phyloP scores from a whole-genome alignment of 1,140 invertebrate genomes.

The Pogonomyrmex barbatus region DNA sequence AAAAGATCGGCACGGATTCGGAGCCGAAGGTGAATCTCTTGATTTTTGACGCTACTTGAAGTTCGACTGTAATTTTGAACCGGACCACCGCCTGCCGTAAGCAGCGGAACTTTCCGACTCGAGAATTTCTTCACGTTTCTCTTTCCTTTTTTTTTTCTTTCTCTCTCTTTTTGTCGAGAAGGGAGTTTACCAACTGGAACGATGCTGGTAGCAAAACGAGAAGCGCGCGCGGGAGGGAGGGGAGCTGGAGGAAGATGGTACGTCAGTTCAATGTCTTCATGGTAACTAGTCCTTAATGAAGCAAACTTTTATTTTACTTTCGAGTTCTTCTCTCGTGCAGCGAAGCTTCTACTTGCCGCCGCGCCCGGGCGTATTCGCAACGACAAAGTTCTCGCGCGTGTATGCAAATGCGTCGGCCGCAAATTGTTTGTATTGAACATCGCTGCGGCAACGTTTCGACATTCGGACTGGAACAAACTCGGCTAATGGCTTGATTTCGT shows the following conservation, averaged over 20 bases:
- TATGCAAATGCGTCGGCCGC: slow-evolving; percentile 47
- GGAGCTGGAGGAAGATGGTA: slow-evolving; percentile 38
- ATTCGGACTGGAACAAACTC: slow-evolving; percentile 32
- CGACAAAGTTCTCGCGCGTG: slow-evolving; percentile 4
- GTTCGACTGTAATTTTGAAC: slow-evolving; percentile 54
- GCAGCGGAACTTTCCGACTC: slow-evolving; percentile 54
- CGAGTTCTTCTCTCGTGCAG: slow-evolving; percentile 45
- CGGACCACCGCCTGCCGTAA: slow-evolving; percentile 8
- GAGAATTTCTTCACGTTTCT: slow-evolving; percentile 62
- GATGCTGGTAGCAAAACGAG: slow-evolving; percentile 71
- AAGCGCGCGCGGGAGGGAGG: slow-evolving; percentile 21
- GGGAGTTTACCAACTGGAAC: slow-evolving; percentile 68
- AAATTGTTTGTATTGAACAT: slow-evolving; percentile 48
- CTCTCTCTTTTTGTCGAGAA: neutral
- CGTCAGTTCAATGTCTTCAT: slow-evolving; percentile 74
- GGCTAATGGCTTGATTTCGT: slow-evolving; percentile 43
- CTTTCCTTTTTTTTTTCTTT: neutral
- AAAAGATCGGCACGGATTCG: slow-evolving; percentile 50
- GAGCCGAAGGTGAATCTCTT: slow-evolving; percentile 35
- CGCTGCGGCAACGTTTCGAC: slow-evolving; percentile 21
- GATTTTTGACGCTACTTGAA: slow-evolving; percentile 61
- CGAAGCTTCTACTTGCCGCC: neutral
- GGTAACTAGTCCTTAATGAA: slow-evolving; percentile 76
- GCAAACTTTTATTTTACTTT: slow-evolving; percentile 76
- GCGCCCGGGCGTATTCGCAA: neutral